A percentile compares a stretch with the other conserved stretches of the same genome.
Conservation (phyloP, 2,888 invertebrate genomes). For the Hyalella azteca region DNA sequence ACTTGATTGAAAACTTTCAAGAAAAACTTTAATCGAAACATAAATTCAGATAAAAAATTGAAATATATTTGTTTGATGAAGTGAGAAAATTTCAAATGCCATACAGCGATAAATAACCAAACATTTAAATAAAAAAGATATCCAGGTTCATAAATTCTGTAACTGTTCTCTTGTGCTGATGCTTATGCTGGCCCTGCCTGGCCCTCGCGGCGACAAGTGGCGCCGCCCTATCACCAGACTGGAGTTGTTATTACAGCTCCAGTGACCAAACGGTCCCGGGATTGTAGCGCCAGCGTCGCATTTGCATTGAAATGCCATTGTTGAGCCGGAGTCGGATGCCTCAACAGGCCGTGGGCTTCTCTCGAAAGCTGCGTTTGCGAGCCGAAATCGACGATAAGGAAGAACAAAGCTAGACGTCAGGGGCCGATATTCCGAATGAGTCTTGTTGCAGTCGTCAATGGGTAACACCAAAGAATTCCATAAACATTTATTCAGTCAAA, state of each 20-base stretch:
- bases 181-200: neutral
- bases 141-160: too few relatives aligned
- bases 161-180: too few relatives aligned
- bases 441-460: neutral
- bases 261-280: conserved; percentile 10
- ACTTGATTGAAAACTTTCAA: too few relatives aligned
- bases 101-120: too few relatives aligned
- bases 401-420: neutral
- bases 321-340: neutral
- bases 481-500: too few relatives aligned
- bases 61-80: too few relatives aligned
- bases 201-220: neutral
- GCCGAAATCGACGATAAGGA: neutral
- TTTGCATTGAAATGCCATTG: conserved; percentile 35
- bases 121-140: too few relatives aligned
- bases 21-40: too few relatives aligned
- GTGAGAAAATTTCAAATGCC: too few relatives aligned
- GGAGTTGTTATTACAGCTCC: neutral
- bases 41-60: too few relatives aligned
- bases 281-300: conserved; percentile 1
- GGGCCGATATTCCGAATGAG: neutral
- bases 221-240: neutral
- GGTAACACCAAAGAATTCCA: neutral
- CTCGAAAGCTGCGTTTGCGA: neutral
- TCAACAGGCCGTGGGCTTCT: neutral